Percentiles rank a stretch among this genome's conserved stretches.
These are phyloP conservation scores for Eupristina koningsbergeri DNA, from an alignment of 1,140 invertebrate genomes.

Conservation along the genomic window DNA sequence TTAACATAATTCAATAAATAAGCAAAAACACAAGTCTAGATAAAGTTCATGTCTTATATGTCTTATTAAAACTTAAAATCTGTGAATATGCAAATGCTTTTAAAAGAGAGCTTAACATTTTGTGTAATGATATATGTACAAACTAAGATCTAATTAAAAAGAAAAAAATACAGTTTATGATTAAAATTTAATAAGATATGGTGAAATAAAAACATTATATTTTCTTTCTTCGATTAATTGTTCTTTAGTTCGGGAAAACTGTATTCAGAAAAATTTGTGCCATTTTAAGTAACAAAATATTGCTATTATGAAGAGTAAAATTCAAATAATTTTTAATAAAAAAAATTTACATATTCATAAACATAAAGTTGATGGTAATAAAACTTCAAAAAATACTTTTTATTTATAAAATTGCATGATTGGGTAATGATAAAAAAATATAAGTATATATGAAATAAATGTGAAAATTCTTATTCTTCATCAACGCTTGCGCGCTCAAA, in stretches of 20 bases:
- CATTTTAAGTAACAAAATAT: too few species aligned
- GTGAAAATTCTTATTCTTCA: too few species aligned
- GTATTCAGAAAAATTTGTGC: too few species aligned
- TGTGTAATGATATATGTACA: neutral
- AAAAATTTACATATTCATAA: neutral
- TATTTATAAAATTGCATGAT: neutral
- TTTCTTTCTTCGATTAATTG: neutral
- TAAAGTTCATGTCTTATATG: neutral
- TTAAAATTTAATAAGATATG: neutral
- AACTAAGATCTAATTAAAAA: conserved; percentile 8
- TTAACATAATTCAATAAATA: neutral
- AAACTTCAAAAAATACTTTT: neutral
- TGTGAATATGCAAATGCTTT: neutral
- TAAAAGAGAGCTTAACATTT: neutral
- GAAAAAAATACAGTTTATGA: neutral
- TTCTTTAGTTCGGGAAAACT: neutral
- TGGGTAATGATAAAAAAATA: too few species aligned
- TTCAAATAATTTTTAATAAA: neutral
- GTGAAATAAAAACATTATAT: neutral
- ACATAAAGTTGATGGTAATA: conserved; percentile 13
- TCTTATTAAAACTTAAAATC: neutral
- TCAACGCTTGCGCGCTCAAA: too few species aligned
- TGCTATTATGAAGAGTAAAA: neutral
- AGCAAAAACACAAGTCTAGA: neutral
- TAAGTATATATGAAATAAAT: too few species aligned